A percentile compares a stretch with the other conserved stretches of the same genome.
phyloP scores from a whole-genome alignment of 2,888 invertebrate species.

The Drymonia ruficornis region DNA sequence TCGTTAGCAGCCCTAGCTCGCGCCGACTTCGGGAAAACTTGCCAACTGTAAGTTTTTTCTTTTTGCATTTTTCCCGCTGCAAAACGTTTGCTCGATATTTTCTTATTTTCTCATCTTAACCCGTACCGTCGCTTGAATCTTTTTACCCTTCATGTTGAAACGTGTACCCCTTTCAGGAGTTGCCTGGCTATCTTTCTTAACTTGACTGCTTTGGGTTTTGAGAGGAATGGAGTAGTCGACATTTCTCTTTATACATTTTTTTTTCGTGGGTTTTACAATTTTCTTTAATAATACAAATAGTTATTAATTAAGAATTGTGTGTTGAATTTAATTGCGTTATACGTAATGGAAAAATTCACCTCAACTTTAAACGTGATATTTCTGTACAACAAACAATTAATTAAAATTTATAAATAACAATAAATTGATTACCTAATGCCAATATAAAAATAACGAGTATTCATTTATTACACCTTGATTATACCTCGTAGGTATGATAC shows the following conservation, averaged over 20 bases:
- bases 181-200: constrained; percentile 81
- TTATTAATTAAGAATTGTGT: no score
- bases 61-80: constrained; percentile 75
- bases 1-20: constrained; percentile 50
- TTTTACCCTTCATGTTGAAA: constrained; percentile 69
- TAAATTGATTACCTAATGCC: neutral
- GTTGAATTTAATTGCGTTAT: no score
- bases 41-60: constrained; percentile 75
- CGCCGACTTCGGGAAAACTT: constrained; percentile 74
- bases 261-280: no score
- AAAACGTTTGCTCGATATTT: constrained; percentile 59
- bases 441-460: neutral
- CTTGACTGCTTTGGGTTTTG: constrained; percentile 67
- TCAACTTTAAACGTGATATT: no score
- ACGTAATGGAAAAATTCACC: neutral
- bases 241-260: neutral
- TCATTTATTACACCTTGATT: neutral
- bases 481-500: neutral
- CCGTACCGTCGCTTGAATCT: constrained; percentile 67
- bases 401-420: constrained; percentile 1
- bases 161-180: constrained; percentile 83
- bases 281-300: neutral
- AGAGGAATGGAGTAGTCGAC: constrained; percentile 50
- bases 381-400: neutral
- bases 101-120: constrained; percentile 49